These are phyloP conservation scores for Platerodrilus igneus DNA, from an alignment of 2,888 invertebrate genomes.

Conservation along the genomic window DNA sequence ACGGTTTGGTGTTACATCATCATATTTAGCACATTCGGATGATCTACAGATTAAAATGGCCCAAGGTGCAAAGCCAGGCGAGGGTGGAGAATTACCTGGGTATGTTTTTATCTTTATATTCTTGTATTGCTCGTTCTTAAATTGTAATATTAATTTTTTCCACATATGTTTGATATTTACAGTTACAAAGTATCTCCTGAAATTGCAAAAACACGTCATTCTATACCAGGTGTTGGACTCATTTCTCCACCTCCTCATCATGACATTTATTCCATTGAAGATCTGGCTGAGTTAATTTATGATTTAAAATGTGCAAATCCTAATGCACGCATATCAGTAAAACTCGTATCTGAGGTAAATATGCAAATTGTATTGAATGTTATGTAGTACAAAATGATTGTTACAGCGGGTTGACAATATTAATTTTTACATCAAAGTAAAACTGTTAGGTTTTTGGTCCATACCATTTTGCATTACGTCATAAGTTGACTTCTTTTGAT, in stretches of 20 bases:
- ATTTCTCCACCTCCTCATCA: slow-evolving; percentile 99
- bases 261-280: slow-evolving; percentile 99
- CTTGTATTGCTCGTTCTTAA: too few species aligned
- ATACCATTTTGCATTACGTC: too few species aligned
- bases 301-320: slow-evolving; percentile 98
- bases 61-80: slow-evolving; percentile 97
- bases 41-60: slow-evolving; percentile 99
- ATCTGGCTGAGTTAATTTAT: slow-evolving; percentile 95
- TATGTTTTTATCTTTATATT: slow-evolving; percentile 23
- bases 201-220: slow-evolving; percentile 92
- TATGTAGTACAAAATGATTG: too few species aligned
- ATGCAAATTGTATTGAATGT: too few species aligned
- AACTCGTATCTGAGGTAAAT: slow-evolving; percentile 85
- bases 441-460: too few species aligned
- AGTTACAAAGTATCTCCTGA: slow-evolving; percentile 83
- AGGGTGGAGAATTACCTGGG: slow-evolving; percentile 94
- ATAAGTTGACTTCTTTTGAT: slow-evolving; percentile 3
- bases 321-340: slow-evolving; percentile 90
- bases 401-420: too few species aligned
- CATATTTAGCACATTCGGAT: slow-evolving; percentile 95
- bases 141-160: slow-evolving; percentile 1
- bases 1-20: slow-evolving; percentile 95
- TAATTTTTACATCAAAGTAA: too few species aligned
- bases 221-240: slow-evolving; percentile 93
- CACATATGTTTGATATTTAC: slow-evolving; percentile 20